Base-by-base conservation (phyloP, 2,797 vertebrate species). In the Lerista edwardsae region DNA sequence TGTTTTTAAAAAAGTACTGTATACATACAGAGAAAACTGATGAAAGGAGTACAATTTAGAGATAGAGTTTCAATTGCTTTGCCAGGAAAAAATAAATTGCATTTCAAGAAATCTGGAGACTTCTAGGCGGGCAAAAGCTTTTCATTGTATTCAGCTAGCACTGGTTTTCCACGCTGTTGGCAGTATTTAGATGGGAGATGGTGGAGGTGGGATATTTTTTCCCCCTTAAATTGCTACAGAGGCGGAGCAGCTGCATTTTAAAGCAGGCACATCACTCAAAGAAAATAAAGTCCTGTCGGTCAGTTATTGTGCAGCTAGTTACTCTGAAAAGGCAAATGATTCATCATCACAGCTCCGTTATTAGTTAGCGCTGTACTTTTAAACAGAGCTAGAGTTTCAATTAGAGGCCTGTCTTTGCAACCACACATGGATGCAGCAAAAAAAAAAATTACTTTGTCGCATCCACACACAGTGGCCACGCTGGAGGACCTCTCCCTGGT, bases 81-180 rank as follows among this genome's bases (percentile, higher is more conserved):
- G 65, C 31, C 55, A 55, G 36, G 73, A 57, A 7, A 7, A 34
- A 14, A 47, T 1, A 29, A 15, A 15, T 12, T 19, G 36, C 55
- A 17, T 82, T 62, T 34, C 80, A 86, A 88, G 59, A 1, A 11
- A 34, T 39, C 67, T 64, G 79, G 71, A 82, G 27, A 27, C 0
- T 74, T 61, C 25, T n/a, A n/a, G 57, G 2, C 61, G 72, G 88
- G 73, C 57, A 31, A 92, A 82, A n/a, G 72, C 69, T 83, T 80
- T 65, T 4, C 72, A 44, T 81, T 81, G 67, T 10, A 61, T 72
- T 39, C 31, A 27, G 25, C 17, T 9, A 72, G 82, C 64, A 80
- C 87, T 77, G 36, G 39, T 31, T 25, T 73, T 47, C 2, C 76
- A n/a, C 75, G 82, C 64, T 89, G 64, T 86, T 85, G 79, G 31